Percentiles rank a stretch among this genome's conserved stretches.
These are phyloP conservation scores for Probosciger aterrimus DNA, from an alignment of 2,113 vertebrate species.

Conservation along the genomic window DNA sequence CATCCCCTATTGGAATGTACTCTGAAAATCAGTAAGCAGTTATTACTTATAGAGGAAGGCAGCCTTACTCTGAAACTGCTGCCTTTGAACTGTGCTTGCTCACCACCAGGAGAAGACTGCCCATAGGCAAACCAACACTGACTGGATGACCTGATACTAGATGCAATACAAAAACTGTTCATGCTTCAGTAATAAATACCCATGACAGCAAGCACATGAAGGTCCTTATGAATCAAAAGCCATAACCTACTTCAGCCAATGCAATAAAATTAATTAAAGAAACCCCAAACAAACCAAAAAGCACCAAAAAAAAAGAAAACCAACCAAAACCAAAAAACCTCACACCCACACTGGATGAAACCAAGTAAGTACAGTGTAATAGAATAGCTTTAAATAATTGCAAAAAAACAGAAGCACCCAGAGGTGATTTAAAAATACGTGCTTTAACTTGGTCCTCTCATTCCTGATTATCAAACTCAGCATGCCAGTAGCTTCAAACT, in stretches of 20 bases:
- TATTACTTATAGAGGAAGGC: not conserved
- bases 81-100: not conserved
- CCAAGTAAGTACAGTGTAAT: not conserved
- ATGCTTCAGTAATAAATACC: not conserved
- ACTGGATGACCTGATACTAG: not conserved
- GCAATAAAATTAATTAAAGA: not conserved
- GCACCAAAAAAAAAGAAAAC: not conserved
- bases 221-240: not conserved
- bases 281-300: accelerated
- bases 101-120: not conserved
- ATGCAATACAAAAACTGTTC: not conserved
- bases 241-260: not conserved
- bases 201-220: not conserved
- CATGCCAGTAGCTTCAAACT: not conserved
- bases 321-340: not conserved
- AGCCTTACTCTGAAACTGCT: not conserved
- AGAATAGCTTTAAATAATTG: not conserved
- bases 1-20: not conserved
- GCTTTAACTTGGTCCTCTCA: not conserved
- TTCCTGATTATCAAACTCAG: not conserved
- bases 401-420: not conserved
- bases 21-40: not conserved
- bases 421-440: not conserved
- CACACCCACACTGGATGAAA: not conserved
- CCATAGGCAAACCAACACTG: too few species aligned